phyloP scores from a whole-genome alignment of 1,140 invertebrate species.

The Hyphantria cunea region DNA sequence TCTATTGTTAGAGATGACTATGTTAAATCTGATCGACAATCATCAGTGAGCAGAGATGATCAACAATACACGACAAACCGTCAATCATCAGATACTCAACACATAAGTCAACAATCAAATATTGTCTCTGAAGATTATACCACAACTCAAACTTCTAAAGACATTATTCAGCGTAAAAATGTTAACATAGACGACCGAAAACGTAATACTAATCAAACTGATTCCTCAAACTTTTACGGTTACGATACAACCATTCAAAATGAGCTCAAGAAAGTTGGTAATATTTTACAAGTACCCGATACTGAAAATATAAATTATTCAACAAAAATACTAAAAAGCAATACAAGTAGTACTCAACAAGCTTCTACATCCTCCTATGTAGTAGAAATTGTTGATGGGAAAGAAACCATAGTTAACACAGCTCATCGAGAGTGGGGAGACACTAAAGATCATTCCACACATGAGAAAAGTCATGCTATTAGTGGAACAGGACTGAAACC shows the following conservation, averaged over 20 bases:
- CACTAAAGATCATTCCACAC: slow-evolving; percentile 75
- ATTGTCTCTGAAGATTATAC: slow-evolving; percentile 12
- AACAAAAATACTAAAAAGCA: slow-evolving; percentile 74
- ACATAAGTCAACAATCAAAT: neutral
- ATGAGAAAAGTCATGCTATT: slow-evolving; percentile 76
- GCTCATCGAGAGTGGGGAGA: slow-evolving; percentile 82
- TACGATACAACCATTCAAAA: slow-evolving; percentile 70
- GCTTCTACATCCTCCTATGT: slow-evolving; percentile 82
- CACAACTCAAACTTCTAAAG: slow-evolving; percentile 33
- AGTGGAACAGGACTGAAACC: slow-evolving; percentile 80
- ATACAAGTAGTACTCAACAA: slow-evolving; percentile 75
- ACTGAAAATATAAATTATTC: slow-evolving; percentile 68
- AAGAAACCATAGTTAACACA: slow-evolving; percentile 81
- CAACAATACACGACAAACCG: slow-evolving; percentile 3
- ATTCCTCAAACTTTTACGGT: slow-evolving; percentile 74
- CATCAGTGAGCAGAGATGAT: slow-evolving; percentile 5
- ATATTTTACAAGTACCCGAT: slow-evolving; percentile 65
- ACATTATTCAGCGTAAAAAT: slow-evolving; percentile 36
- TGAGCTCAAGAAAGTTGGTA: slow-evolving; percentile 67
- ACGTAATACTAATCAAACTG: slow-evolving; percentile 60
- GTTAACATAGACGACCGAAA: slow-evolving; percentile 39
- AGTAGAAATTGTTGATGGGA: slow-evolving; percentile 83
- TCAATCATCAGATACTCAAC: neutral
- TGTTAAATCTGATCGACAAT: neutral
- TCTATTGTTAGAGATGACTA: neutral